Evolutionary conservation across 2,888 invertebrate genomes (phyloP).

Genomic region (Rhorus exstirpatorius): DNA sequence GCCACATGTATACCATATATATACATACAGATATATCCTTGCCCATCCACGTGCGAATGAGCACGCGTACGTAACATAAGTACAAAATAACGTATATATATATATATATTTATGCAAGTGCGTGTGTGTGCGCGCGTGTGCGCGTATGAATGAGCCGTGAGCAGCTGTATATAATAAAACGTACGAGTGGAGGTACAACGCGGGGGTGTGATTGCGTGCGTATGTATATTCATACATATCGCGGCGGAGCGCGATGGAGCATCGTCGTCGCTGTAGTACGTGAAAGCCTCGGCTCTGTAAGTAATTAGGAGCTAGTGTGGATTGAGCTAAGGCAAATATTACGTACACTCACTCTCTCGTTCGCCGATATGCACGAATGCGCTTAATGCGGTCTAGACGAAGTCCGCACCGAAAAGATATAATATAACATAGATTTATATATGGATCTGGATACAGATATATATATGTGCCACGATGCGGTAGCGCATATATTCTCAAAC

Average conservation of each 20-base stretch:
- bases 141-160: conserved; percentile 28
- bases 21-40: neutral
- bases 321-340: conserved; percentile 83
- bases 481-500: conserved; percentile 15
- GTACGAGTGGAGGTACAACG: conserved; percentile 52
- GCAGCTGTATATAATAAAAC: conserved; percentile 59
- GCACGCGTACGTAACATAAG: conserved; percentile 42
- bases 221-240: conserved; percentile 24
- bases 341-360: conserved; percentile 73
- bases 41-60: conserved; percentile 41
- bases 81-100: neutral
- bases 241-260: conserved; percentile 58
- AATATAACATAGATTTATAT: conserved; percentile 37
- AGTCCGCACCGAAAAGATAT: conserved; percentile 68
- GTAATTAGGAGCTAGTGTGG: conserved; percentile 82
- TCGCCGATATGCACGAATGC: conserved; percentile 72
- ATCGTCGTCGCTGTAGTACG: conserved; percentile 69
- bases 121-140: neutral
- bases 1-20: neutral
- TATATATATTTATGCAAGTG: conserved; percentile 19
- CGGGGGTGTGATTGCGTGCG: conserved; percentile 46
- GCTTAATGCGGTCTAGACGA: conserved; percentile 72
- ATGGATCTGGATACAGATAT: conserved; percentile 20
- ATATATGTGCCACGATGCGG: conserved; percentile 16
- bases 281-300: conserved; percentile 77